These are phyloP conservation scores for Arnoldichthys spilopterus DNA, from an alignment of 2,797 vertebrate species.

Conservation along the genomic window DNA sequence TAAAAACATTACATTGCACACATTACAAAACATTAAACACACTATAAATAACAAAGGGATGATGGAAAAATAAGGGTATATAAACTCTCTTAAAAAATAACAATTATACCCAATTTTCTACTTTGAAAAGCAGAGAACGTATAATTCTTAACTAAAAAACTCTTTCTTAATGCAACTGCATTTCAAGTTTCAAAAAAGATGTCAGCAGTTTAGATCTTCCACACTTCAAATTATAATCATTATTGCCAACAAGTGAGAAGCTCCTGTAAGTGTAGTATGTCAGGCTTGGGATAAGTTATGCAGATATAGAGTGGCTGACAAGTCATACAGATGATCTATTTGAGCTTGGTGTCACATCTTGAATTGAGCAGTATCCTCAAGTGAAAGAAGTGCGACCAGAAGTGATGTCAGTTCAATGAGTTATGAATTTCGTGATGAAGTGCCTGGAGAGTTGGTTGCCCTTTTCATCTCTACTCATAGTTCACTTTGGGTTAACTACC, in stretches of 20 bases:
- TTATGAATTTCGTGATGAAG: conserved; percentile 25
- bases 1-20: no score
- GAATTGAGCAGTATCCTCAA: conserved; percentile 8
- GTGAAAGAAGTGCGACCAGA: conserved; percentile 8
- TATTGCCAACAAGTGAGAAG: background rate
- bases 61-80: no score
- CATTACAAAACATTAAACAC: no score
- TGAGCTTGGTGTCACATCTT: background rate
- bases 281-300: background rate
- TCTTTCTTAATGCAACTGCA: no score
- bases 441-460: background rate
- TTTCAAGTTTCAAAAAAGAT: no score
- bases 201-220: background rate
- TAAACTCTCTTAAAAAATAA: no score
- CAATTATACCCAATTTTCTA: no score
- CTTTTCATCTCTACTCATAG: background rate
- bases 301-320: background rate
- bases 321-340: conserved; percentile 12
- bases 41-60: no score
- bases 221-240: background rate
- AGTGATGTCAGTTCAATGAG: conserved; percentile 5
- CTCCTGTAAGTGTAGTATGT: background rate
- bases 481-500: background rate
- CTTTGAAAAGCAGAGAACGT: no score
- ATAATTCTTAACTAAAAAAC: no score